A percentile compares a stretch with the other conserved stretches of the same genome.
These are phyloP conservation scores for Zeugodacus cucurbitae DNA, from an alignment of 1,140 invertebrate genomes.

Conservation along the genomic window DNA sequence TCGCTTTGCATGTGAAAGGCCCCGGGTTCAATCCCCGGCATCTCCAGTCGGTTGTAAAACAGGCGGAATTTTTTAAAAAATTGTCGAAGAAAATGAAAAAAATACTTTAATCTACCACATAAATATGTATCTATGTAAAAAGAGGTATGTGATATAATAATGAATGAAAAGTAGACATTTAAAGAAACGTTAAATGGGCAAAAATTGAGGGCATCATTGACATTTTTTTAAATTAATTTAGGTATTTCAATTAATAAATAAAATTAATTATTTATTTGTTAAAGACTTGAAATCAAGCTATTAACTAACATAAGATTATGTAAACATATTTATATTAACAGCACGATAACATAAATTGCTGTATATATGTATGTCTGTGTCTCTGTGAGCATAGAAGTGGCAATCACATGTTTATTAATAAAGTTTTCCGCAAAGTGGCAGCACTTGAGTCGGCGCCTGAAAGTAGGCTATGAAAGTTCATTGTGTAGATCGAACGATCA, in stretches of 20 bases:
- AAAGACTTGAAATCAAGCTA: too few relatives aligned
- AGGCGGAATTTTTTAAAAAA: background rate
- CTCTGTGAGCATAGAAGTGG: background rate
- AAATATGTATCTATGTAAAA: too few relatives aligned
- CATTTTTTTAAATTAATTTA: too few relatives aligned
- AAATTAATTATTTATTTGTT: too few relatives aligned
- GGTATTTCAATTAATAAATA: too few relatives aligned
- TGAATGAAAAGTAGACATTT: too few relatives aligned
- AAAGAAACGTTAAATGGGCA: too few relatives aligned
- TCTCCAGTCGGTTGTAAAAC: conserved; percentile 68
- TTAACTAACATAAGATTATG: too few relatives aligned
- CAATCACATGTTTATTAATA: background rate
- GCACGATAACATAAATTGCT: background rate
- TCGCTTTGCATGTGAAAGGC: conserved; percentile 91
- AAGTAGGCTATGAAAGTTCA: background rate
- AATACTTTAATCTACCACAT: background rate
- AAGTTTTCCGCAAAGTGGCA: background rate
- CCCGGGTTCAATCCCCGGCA: conserved; percentile 85
- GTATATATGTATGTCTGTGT: background rate
- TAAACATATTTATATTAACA: background rate
- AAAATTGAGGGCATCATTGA: too few relatives aligned
- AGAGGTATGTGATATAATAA: too few relatives aligned
- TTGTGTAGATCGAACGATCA: background rate
- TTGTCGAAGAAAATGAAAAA: background rate
- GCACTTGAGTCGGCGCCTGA: background rate